Evolutionary conservation across 2,113 vertebrate species (phyloP).

Genomic region (Bothrops jararaca): DNA sequence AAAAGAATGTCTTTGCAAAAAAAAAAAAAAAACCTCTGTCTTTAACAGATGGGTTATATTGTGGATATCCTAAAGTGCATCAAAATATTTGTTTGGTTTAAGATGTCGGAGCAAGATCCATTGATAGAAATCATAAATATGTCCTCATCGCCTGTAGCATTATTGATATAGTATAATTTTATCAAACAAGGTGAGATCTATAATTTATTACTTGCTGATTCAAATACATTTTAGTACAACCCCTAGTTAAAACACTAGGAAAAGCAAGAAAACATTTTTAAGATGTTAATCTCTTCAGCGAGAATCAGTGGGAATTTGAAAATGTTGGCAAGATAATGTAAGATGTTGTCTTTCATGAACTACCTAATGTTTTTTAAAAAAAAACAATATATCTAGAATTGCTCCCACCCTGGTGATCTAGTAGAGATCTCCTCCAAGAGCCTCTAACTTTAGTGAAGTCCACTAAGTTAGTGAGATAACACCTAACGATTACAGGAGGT

Average conservation of each 20-base stretch:
- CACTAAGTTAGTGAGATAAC: background rate
- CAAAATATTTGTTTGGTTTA: slow-evolving; percentile 71
- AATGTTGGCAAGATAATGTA: background rate
- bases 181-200: slow-evolving; percentile 53
- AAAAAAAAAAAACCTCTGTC: slow-evolving; percentile 54
- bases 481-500: background rate
- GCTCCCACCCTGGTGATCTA: background rate
- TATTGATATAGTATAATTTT: slow-evolving; percentile 56
- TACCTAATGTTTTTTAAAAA: background rate
- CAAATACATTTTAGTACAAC: slow-evolving; percentile 51
- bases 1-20: slow-evolving; percentile 83
- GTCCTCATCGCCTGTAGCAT: slow-evolving; percentile 49
- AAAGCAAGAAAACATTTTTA: background rate
- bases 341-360: background rate
- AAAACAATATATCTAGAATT: background rate
- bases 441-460: background rate
- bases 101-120: slow-evolving; percentile 64
- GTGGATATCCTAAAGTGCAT: slow-evolving; percentile 84
- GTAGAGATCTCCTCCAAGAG: background rate
- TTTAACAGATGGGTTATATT: slow-evolving; percentile 89
- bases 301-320: background rate
- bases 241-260: background rate
- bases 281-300: background rate
- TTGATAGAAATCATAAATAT: slow-evolving; percentile 69
- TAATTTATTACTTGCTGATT: slow-evolving; percentile 51